These are phyloP conservation scores for Pseudoatta argentina DNA, from an alignment of 1,140 invertebrate species.

Conservation along the genomic window DNA sequence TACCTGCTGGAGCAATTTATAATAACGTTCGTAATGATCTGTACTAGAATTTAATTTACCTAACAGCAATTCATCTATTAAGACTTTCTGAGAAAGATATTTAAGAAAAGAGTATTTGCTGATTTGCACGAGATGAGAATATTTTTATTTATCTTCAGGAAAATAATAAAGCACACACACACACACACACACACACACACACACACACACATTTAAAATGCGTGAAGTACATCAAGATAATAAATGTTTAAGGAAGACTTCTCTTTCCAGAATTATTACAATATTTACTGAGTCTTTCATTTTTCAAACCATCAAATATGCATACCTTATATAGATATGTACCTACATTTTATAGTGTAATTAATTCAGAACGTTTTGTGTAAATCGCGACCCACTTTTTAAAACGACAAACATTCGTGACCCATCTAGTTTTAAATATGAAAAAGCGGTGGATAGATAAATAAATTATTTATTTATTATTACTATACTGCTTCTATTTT, in stretches of 20 bases:
- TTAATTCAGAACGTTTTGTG: too few relatives aligned
- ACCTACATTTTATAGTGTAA: background rate
- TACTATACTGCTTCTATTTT: too few relatives aligned
- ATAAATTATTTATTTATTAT: too few relatives aligned
- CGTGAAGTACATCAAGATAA: background rate
- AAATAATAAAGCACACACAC: background rate
- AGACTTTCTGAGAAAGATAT: background rate
- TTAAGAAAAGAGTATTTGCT: background rate
- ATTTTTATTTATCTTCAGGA: background rate
- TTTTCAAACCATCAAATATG: constrained; percentile 4
- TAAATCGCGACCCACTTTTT: too few relatives aligned
- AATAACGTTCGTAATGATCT: constrained; percentile 31
- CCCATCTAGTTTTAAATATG: too few relatives aligned
- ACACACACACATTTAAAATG: constrained; percentile 2
- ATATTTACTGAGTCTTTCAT: constrained; percentile 17
- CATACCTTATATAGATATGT: background rate
- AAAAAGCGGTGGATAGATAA: too few relatives aligned
- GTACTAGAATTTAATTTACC: constrained; percentile 39
- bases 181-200: too few relatives aligned
- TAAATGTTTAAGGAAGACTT: constrained; percentile 17
- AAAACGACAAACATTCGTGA: too few relatives aligned
- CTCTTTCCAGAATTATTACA: background rate
- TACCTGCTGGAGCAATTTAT: constrained; percentile 28
- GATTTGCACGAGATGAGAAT: background rate
- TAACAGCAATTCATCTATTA: constrained; percentile 14